Conservation (phyloP, 2,113 vertebrate species). For the Clarias gariepinus region DNA sequence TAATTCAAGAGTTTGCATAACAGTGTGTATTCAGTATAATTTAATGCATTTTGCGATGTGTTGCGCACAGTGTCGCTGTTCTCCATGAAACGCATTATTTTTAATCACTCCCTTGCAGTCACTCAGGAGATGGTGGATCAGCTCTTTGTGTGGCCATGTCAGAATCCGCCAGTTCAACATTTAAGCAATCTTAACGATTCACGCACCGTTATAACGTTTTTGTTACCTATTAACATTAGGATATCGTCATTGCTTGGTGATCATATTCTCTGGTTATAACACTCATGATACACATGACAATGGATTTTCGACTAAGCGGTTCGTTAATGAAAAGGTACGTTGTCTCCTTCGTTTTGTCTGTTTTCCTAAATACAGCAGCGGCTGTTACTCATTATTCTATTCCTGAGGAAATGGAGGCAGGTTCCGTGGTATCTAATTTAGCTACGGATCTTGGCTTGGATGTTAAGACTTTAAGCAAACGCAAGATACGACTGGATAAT, state of each 20-base stretch:
- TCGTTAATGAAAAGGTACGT: constrained; percentile 6
- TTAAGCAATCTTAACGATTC: not conserved
- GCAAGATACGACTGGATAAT: constrained; percentile 51
- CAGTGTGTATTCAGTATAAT: not conserved
- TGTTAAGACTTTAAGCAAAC: constrained; percentile 47
- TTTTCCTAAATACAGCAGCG: not conserved
- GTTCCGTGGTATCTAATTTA: constrained; percentile 66
- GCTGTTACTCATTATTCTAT: constrained; percentile 36
- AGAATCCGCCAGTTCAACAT: not conserved
- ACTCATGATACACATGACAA: not conserved
- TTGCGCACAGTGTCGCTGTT: constrained; percentile 39
- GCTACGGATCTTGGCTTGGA: constrained; percentile 71
- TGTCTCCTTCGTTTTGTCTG: not conserved
- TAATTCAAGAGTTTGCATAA: not conserved
- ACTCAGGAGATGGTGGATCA: not conserved
- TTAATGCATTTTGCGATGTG: not conserved
- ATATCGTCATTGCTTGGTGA: not conserved
- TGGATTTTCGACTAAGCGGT: not conserved
- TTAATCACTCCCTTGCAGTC: not conserved
- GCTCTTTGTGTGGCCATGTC: not conserved
- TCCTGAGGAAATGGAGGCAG: constrained; percentile 69
- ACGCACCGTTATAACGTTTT: not conserved
- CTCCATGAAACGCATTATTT: constrained; percentile 7
- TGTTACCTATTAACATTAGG: not conserved
- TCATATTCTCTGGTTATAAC: too few relatives aligned